Base-by-base conservation (phyloP, 2,888 invertebrate species). In the Uropetala carovei region DNA sequence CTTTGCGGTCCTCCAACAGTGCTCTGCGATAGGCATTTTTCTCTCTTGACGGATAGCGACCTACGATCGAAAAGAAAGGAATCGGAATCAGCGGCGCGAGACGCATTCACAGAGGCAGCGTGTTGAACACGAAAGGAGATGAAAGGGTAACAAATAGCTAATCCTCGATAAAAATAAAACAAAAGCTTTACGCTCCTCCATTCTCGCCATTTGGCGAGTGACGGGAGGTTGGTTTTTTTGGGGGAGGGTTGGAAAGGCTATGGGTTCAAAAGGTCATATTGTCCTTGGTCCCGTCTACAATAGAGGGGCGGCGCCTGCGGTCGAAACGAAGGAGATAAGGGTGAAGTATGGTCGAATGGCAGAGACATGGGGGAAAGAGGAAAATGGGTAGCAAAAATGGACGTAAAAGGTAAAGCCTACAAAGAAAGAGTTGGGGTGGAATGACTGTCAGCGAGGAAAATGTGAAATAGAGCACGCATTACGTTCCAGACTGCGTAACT, bases 301-400 rank as follows among this genome's bases (percentile, higher is more conserved):
- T n/a, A n/a, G n/a, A n/a, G n/a, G n/a, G n/a, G n/a, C n/a, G 43
- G 43, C 68, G 68, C 68, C 68, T 68, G 68, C n/a, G 68, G 68
- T 68, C 68, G n/a, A 11, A 68, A n/a, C 10, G 68, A 22, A 43
- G n/a, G 22, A 68, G 68, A 68, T 68, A 68, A 68, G 68, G 68
- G 7, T 68, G n/a, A 68, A 18, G 68, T 4, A 68, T 22, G n/a
- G 13, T 22, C 68, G 68, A 68, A 68, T 7, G 68, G 68, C 16
- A 14, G 64, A 16, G 64, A 16, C n/a, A 68, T 68, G 13, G n/a
- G 18, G 64, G 68, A 9, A 0, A 22, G 68, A 18, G 22, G 22
- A 22, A 68, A 68, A 22, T 16, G 68, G 68, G 2, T 68, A 10
- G 68, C n/a, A 68, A 68, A 68, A 68, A 68, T 68, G 68, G 43